phyloP scores from a whole-genome alignment of 2,113 vertebrate genomes.

The Bambusicola thoracicus region DNA sequence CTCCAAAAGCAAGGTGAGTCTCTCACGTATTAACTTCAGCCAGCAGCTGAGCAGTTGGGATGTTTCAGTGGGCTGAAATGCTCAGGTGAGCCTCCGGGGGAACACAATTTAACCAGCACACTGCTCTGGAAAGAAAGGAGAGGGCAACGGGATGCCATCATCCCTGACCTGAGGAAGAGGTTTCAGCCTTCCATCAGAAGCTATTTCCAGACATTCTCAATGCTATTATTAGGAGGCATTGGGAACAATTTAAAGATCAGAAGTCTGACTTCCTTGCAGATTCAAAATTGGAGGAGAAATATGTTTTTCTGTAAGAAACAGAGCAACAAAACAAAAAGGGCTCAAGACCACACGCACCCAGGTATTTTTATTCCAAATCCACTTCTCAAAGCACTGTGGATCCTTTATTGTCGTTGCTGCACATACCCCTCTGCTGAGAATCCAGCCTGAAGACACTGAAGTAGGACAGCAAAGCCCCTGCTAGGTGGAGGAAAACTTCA shows the following conservation, averaged over 20 bases:
- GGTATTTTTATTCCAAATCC: not conserved
- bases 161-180: not conserved
- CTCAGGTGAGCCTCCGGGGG: not conserved
- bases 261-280: not conserved
- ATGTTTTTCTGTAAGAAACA: not conserved
- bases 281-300: not conserved
- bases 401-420: not conserved
- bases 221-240: conserved; percentile 10
- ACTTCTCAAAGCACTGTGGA: not conserved
- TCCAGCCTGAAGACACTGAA: not conserved
- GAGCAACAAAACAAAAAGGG: not conserved
- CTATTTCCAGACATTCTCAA: conserved; percentile 28
- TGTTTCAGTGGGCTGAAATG: not conserved
- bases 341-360: not conserved
- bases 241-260: conserved; percentile 38
- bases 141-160: conserved; percentile 26
- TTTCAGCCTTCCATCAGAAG: conserved; percentile 15
- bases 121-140: conserved; percentile 19
- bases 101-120: not conserved
- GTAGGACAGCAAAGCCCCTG: not conserved
- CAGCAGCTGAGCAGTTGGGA: not conserved
- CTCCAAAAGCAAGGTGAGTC: not conserved
- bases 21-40: not conserved
- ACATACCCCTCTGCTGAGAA: not conserved
- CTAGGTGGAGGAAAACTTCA: not conserved